Percentiles rank a stretch among this genome's conserved stretches.
phyloP scores from a whole-genome alignment of 2,888 invertebrate genomes.

The Coleophora flavipennella region DNA sequence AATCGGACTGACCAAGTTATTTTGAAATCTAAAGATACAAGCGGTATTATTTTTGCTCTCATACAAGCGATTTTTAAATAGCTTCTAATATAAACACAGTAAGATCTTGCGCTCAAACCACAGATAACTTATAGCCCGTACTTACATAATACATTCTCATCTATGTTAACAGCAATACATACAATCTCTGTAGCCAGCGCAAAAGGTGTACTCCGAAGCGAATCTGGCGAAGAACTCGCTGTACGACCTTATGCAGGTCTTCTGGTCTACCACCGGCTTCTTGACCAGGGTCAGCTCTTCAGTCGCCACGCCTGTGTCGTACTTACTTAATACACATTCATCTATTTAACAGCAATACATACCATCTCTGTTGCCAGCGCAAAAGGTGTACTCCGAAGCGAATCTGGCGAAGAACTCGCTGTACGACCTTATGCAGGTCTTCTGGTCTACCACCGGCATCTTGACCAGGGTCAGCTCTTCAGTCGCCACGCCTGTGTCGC shows the following conservation, averaged over 20 bases:
- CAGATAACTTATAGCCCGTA: too few species aligned
- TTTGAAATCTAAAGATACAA: too few species aligned
- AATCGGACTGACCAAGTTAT: too few species aligned
- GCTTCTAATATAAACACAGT: too few species aligned
- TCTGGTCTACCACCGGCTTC: slow-evolving; percentile 74
- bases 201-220: slow-evolving; percentile 70
- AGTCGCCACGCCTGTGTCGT: slow-evolving; percentile 70
- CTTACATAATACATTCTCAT: too few species aligned
- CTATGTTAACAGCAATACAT: too few species aligned
- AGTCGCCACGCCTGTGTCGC: slow-evolving; percentile 70
- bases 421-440: slow-evolving; percentile 74
- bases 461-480: slow-evolving; percentile 71
- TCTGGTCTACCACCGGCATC: slow-evolving; percentile 74
- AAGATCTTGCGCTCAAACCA: too few species aligned
- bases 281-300: slow-evolving; percentile 71
- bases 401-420: slow-evolving; percentile 74
- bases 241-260: slow-evolving; percentile 74
- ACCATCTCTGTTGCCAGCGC: slow-evolving; percentile 66
- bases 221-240: slow-evolving; percentile 74
- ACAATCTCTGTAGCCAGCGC: slow-evolving; percentile 66
- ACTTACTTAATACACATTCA: too few species aligned
- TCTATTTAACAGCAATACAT: too few species aligned
- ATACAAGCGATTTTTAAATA: too few species aligned
- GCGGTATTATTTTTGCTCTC: too few species aligned
- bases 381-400: slow-evolving; percentile 70